Base-by-base conservation (phyloP, 2,113 vertebrate genomes). In the Pangasianodon gigas region DNA sequence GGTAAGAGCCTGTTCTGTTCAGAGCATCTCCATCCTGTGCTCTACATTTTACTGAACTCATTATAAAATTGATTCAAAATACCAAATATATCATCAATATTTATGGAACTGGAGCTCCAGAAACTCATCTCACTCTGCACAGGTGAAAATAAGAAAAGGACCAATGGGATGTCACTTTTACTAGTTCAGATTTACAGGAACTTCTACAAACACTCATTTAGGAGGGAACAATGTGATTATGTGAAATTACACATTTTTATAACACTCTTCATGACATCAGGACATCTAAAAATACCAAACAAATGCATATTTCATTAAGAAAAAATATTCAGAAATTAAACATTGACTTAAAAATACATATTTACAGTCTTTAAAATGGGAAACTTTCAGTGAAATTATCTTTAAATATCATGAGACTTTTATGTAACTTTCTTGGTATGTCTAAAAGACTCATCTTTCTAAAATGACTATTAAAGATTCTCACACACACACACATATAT, bases 1-100 rank as follows among this genome's bases (percentile, higher is more conserved):
- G 88, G 88, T 89, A 89, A 85, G 88, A 77, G 0, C 62, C 29
- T 21, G 85, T 24, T 69, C 85, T 54, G 16, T 37, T 74, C 65
- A 37, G n/a, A 86, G 29, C 62, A 86, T 54, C 11, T 51, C 41
- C 24, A 48, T n/a, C 52, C 51, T 62, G 21, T 60, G 26, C 56
- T 52, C 26, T 52, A 52, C 26, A 1, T 29, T 54, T 8, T 3
- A 6, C 24, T 79, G 51, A 74, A 74, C 32, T 32, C n/a, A 29
- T 24, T 24, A 2, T 6, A 19, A 44, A 75, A 0, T 48, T 1
- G 4, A 79, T 48, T 14, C 44, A 29, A 80, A 80, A 52, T 29
- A 52, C 4, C 4, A 24, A 52, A 24, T 26, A 51, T 32, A 82
- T 29, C n/a, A 32, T 82, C 29, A 18, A 8, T 8, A 58, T 44